Evolutionary conservation across 2,797 vertebrate genomes (phyloP).

Genomic region (Danio jaintianensis): DNA sequence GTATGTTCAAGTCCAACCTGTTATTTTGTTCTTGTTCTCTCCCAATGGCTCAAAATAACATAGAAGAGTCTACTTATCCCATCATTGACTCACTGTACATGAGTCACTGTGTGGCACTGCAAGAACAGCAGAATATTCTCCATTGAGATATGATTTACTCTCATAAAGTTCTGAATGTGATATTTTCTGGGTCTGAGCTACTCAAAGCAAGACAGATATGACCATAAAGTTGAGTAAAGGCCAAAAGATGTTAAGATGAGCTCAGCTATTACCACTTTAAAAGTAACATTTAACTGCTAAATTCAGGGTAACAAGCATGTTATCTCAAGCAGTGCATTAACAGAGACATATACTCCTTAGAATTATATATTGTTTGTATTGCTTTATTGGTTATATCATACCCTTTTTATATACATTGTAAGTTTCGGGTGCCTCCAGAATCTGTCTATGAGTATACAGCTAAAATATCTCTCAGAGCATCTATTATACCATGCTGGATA

Average conservation of each 20-base stretch:
- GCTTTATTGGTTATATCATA: too few relatives aligned
- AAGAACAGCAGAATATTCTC: not conserved
- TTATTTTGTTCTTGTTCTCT: not conserved
- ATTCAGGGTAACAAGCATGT: not conserved
- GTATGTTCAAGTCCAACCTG: not conserved
- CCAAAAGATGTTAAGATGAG: not conserved
- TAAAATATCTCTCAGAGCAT: too few relatives aligned
- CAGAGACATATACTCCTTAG: not conserved
- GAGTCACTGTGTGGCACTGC: constrained; percentile 25
- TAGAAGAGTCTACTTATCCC: constrained; percentile 17
- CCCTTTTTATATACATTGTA: too few relatives aligned
- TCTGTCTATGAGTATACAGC: too few relatives aligned
- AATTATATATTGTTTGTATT: not conserved
- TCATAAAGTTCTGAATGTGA: not conserved
- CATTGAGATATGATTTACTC: not conserved
- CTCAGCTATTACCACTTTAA: not conserved
- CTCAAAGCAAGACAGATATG: not conserved
- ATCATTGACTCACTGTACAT: constrained; percentile 28
- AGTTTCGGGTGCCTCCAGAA: too few relatives aligned
- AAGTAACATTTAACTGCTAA: not conserved
- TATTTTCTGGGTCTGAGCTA: not conserved
- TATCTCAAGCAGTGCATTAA: not conserved
- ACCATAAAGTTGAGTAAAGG: not conserved
- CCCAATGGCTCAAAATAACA: not conserved
- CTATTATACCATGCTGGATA: too few relatives aligned